Percentiles rank a stretch among this genome's conserved stretches.
Conservation (phyloP, 2,113 vertebrate genomes). For the Rhinopomastus cyanomelas region DNA sequence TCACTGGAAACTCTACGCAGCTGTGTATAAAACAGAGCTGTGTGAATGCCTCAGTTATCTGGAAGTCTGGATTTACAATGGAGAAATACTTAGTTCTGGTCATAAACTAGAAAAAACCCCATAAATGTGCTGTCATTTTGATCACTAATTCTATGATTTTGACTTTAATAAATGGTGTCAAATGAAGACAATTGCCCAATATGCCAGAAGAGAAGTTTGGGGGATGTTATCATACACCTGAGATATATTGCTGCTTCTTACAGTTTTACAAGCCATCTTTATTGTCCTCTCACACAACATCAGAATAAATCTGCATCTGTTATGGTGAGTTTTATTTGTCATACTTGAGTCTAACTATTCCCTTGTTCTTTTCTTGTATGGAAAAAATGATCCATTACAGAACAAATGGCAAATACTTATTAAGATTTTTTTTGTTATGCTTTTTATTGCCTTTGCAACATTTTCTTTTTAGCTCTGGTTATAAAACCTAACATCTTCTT, state of each 20-base stretch:
- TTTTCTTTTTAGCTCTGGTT: constrained; percentile 4
- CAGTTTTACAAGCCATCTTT: constrained; percentile 56
- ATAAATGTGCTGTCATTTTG: background rate
- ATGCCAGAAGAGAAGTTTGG: constrained; percentile 19
- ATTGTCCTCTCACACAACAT: constrained; percentile 29
- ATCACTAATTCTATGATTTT: background rate
- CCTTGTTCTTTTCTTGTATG: constrained; percentile 23
- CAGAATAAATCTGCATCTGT: constrained; percentile 41
- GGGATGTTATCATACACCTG: constrained; percentile 6
- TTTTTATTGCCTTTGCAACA: constrained; percentile 44
- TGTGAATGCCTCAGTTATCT: background rate
- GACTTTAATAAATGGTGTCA: constrained; percentile 5
- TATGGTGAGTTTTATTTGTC: constrained; percentile 60
- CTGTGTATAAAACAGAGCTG: background rate
- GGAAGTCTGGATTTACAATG: background rate
- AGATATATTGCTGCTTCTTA: constrained; percentile 16
- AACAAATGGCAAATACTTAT: constrained; percentile 35
- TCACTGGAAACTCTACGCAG: background rate
- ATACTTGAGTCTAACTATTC: constrained; percentile 23
- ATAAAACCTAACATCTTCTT: constrained; percentile 39
- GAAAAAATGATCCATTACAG: background rate
- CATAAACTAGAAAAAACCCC: background rate
- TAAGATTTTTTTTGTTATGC: constrained; percentile 60
- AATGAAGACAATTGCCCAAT: background rate
- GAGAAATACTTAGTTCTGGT: background rate